These are phyloP conservation scores for Myioborus melanocephalus DNA, from an alignment of 2,797 vertebrate species.

Conservation along the genomic window DNA sequence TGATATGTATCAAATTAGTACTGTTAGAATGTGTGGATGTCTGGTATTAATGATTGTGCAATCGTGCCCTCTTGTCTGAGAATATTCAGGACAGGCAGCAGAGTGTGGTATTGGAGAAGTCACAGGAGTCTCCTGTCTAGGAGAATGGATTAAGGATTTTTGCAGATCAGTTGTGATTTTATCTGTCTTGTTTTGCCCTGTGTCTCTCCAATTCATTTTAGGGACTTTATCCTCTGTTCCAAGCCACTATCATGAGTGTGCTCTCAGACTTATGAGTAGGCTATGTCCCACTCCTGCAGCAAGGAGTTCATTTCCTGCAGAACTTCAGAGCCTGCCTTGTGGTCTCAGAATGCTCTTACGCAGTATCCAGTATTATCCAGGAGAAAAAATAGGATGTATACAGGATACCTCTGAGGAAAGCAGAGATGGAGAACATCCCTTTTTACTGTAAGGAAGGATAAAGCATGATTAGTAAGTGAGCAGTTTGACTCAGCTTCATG, in stretches of 20 bases:
- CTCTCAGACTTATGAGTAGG: background rate
- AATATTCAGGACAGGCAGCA: background rate
- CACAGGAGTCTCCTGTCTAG: background rate
- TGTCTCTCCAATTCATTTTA: background rate
- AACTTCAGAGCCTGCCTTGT: background rate
- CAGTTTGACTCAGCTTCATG: background rate
- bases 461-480: background rate
- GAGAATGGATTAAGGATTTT: background rate
- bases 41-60: background rate
- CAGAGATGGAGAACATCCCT: background rate
- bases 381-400: background rate
- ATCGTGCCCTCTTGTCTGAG: background rate
- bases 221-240: background rate
- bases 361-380: accelerated
- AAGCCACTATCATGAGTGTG: background rate
- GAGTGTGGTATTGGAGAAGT: background rate
- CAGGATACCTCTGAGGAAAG: background rate
- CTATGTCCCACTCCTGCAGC: background rate
- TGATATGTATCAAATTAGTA: background rate
- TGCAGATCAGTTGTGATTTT: background rate
- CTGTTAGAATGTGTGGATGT: background rate
- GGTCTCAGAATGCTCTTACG: background rate
- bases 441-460: background rate
- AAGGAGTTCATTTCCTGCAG: background rate
- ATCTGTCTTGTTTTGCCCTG: background rate